phyloP scores from a whole-genome alignment of 2,113 vertebrate species.

The Triplophysa dalaica region DNA sequence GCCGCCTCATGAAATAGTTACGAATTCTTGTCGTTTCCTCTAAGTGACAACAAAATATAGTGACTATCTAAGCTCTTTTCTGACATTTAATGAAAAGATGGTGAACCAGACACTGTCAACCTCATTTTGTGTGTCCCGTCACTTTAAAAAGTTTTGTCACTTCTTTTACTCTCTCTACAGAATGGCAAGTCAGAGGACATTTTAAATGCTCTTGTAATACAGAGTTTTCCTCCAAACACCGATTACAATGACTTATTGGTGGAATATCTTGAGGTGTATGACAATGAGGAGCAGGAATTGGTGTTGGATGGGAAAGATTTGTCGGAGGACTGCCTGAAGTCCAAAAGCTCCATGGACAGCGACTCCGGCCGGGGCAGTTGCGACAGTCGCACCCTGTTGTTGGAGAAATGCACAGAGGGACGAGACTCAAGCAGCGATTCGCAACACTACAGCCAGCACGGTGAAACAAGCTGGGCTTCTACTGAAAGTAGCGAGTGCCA shows the following conservation, averaged over 20 bases:
- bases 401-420: slow-evolving; percentile 74
- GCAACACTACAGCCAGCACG: slow-evolving; percentile 50
- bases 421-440: slow-evolving; percentile 54
- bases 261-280: slow-evolving; percentile 87
- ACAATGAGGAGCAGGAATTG: slow-evolving; percentile 78
- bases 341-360: slow-evolving; percentile 73
- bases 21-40: too few species aligned
- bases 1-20: too few species aligned
- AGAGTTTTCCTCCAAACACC: slow-evolving; percentile 81
- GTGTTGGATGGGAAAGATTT: slow-evolving; percentile 71
- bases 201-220: slow-evolving; percentile 81
- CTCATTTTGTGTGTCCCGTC: not conserved
- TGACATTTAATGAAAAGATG: too few species aligned
- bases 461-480: slow-evolving; percentile 9
- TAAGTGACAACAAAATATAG: too few species aligned
- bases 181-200: slow-evolving; percentile 84
- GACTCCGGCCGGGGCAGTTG: slow-evolving; percentile 90
- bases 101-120: too few species aligned
- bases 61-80: too few species aligned
- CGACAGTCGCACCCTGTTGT: slow-evolving; percentile 84
- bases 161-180: slow-evolving; percentile 65
- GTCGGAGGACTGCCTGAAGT: slow-evolving; percentile 63
- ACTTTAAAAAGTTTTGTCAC: not conserved
- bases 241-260: slow-evolving; percentile 87
- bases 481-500: slow-evolving; percentile 35